phyloP scores from a whole-genome alignment of 2,113 vertebrate genomes.

The Oceanites oceanicus region DNA sequence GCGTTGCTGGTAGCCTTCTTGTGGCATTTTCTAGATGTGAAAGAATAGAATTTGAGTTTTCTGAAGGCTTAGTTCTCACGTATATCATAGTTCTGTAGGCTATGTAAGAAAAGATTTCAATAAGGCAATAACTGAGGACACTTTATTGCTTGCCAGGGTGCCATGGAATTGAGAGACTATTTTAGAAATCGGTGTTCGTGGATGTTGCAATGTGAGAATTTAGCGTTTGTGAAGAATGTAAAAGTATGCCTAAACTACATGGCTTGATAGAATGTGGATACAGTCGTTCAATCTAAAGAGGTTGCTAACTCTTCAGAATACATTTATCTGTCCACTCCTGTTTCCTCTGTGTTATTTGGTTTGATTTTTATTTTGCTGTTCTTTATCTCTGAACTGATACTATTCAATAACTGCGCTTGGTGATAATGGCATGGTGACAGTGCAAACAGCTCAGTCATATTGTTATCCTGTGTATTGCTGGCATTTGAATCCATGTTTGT shows the following conservation, averaged over 20 bases:
- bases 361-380: neutral
- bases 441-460: neutral
- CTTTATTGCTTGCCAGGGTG: neutral
- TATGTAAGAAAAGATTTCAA: neutral
- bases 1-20: neutral
- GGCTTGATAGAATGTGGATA: neutral
- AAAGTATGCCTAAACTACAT: neutral
- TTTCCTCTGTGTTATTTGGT: neutral
- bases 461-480: neutral
- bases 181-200: neutral
- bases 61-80: neutral
- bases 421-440: neutral
- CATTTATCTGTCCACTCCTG: neutral
- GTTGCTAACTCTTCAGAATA: neutral
- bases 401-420: neutral
- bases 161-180: neutral
- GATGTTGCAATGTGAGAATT: neutral
- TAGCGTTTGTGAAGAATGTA: neutral
- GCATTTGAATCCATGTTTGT: neutral
- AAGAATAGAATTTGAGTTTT: neutral
- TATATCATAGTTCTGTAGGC: neutral
- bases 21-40: neutral
- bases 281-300: neutral
- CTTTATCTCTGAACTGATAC: neutral
- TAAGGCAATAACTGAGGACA: neutral